These are phyloP conservation scores for Stomatorhinus walkeri DNA, from an alignment of 2,797 vertebrate genomes.

Conservation along the genomic window DNA sequence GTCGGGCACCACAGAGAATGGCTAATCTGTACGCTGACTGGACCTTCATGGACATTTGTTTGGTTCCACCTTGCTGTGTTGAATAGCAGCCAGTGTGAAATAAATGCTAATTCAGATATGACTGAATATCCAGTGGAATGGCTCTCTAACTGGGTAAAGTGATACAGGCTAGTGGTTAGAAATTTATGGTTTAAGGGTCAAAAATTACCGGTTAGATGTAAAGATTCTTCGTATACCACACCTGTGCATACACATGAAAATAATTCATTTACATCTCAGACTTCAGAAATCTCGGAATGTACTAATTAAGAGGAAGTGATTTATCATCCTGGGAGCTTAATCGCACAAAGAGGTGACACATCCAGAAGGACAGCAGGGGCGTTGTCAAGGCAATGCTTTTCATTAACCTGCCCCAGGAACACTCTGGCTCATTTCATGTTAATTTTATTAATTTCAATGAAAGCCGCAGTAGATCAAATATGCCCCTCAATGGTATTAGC, in stretches of 20 bases:
- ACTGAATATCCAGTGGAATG: not conserved
- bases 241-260: not conserved
- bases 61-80: not conserved
- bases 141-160: constrained; percentile 1
- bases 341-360: not conserved
- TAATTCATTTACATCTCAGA: not conserved
- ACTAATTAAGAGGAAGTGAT: constrained; percentile 13
- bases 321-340: constrained; percentile 12
- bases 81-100: not conserved
- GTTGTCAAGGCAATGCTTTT: constrained; percentile 10
- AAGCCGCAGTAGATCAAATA: not conserved
- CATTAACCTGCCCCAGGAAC: constrained; percentile 9
- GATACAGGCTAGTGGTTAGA: not conserved
- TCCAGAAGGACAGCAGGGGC: not conserved
- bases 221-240: not conserved
- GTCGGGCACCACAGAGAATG: constrained; percentile 21
- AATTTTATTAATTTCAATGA: not conserved
- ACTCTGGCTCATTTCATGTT: constrained; percentile 4
- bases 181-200: not conserved
- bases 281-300: not conserved
- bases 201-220: not conserved
- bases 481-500: constrained; percentile 39
- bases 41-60: not conserved
- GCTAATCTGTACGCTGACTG: not conserved
- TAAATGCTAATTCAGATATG: constrained; percentile 10